Base-by-base conservation (phyloP, 2,888 invertebrate species). In the Crioceris asparagi region DNA sequence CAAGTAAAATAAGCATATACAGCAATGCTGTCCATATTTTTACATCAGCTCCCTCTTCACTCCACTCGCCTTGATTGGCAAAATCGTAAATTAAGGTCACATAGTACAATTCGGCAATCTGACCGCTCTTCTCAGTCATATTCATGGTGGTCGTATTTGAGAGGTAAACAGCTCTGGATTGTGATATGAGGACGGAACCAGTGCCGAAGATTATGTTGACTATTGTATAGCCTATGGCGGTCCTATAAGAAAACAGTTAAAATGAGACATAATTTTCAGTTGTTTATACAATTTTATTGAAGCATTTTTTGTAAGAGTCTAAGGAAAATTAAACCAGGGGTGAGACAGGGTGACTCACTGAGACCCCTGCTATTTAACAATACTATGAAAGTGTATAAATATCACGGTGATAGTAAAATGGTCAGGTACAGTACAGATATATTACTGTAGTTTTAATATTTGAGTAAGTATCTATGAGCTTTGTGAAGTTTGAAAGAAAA, bases 1-100 rank as follows among this genome's bases (percentile, higher is more conserved):
- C 70, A 29, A 72, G 52, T 10, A 76, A 59, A 14, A 78, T 64
- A 12, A 72, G 53, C 29, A 68, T 62, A 50, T 71, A 76, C 1
- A 71, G 69, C 4, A 77, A 54, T 12, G 73, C 54, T 1, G 75
- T 71, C 75, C 77, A 76, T 36, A 69, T 59, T 44, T 61, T 61
- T 17, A 47, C 44, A 32, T 50, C 43, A 29, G 39, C 37, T 16
- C 43, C 43, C 17, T 46, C 47, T 10, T 62, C 55, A 29, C 68
- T 62, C 42, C 68, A 66, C 17, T 47, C 47, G n/a, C 63, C 55
- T 27, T 68, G 62, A 42, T 68, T 66, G 18, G 66, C 52, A 4
- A 70, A 58, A 52, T 77, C 73, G 53, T 78, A 78, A 46, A 77
- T 72, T 45, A 74, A 54, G 40, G 75, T 69, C 47, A 75, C 60